These are phyloP conservation scores for Anastrepha ludens DNA, from an alignment of 1,140 invertebrate species.

Conservation along the genomic window DNA sequence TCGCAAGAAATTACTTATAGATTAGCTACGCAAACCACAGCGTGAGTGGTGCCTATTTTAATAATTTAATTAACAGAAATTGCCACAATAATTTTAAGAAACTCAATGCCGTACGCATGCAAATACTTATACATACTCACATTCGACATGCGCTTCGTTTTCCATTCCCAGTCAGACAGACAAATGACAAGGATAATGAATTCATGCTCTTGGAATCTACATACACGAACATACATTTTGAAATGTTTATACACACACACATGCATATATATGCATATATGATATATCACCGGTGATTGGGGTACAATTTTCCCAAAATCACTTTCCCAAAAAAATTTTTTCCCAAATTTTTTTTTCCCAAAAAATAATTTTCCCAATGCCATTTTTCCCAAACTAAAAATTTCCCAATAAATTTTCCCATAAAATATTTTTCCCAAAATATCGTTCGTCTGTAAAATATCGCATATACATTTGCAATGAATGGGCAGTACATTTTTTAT, in stretches of 20 bases:
- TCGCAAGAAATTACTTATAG: background rate
- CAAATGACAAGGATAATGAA: background rate
- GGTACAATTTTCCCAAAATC: too few species aligned
- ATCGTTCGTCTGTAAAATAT: too few species aligned
- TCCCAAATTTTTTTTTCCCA: too few species aligned
- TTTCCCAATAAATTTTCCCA: too few species aligned
- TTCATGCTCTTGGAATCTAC: background rate
- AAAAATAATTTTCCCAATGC: too few species aligned
- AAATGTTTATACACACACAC: too few species aligned
- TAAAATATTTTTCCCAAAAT: too few species aligned
- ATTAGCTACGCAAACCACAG: background rate
- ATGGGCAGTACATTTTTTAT: too few species aligned
- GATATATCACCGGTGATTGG: background rate
- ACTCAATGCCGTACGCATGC: background rate
- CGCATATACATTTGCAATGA: too few species aligned
- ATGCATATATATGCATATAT: background rate
- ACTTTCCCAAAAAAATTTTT: too few species aligned
- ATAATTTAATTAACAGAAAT: slow-evolving; percentile 10
- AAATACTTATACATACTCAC: background rate
- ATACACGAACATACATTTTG: too few species aligned
- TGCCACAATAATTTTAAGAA: slow-evolving; percentile 21
- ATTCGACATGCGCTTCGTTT: background rate
- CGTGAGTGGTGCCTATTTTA: background rate
- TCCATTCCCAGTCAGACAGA: background rate
- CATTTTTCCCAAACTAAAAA: too few species aligned